phyloP scores from a whole-genome alignment of 2,113 vertebrate genomes.

The Heptranchias perlo region DNA sequence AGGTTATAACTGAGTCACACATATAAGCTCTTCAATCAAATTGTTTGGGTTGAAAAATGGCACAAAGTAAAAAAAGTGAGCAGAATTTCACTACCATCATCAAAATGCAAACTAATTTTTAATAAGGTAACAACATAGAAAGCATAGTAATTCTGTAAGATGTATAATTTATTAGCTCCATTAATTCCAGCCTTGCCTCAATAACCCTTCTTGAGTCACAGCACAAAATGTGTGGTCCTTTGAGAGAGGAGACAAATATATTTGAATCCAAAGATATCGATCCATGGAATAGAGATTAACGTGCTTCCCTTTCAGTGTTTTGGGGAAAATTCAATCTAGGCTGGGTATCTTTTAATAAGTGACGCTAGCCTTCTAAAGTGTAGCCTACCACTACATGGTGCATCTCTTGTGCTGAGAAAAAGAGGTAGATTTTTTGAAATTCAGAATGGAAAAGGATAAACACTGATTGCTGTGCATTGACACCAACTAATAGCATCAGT shows the following conservation, averaged over 20 bases:
- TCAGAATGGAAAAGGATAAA: neutral
- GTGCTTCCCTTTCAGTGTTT: neutral
- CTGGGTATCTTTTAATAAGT: neutral
- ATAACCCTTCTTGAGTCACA: neutral
- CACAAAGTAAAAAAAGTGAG: neutral
- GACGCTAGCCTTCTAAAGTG: neutral
- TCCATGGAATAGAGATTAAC: neutral
- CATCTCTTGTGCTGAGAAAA: neutral
- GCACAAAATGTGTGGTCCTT: neutral
- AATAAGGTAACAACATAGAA: neutral
- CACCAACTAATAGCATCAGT: neutral
- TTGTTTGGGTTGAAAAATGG: neutral
- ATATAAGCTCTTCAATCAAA: neutral
- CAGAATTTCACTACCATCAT: neutral
- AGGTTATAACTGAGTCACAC: neutral
- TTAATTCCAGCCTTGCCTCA: neutral
- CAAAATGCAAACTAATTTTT: constrained; percentile 1
- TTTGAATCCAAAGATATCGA: neutral
- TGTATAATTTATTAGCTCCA: constrained; percentile 20
- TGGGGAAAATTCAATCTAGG: neutral
- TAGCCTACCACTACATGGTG: neutral
- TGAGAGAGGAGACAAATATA: constrained; percentile 10
- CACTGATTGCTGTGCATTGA: neutral
- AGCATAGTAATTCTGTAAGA: neutral
- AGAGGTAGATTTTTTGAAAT: neutral